Conservation (phyloP, 2,797 vertebrate genomes). For the Pantherophis vulpinus region DNA sequence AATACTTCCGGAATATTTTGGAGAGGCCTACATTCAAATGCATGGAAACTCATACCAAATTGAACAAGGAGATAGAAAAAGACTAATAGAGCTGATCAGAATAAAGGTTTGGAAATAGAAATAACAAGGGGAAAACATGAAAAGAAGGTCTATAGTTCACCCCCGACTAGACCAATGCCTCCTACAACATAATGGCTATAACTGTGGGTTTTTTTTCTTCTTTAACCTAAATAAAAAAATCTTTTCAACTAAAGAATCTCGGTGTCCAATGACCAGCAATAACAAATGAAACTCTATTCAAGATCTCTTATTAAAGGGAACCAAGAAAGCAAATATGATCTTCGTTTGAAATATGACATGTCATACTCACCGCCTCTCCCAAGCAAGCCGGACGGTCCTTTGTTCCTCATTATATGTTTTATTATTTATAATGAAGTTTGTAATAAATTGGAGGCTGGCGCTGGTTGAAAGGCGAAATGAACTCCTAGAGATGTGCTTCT, state of each 20-base stretch:
- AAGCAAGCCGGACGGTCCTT: constrained; percentile 34
- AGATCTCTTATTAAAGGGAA: constrained; percentile 28
- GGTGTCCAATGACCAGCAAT: constrained; percentile 25
- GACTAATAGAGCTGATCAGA: background rate
- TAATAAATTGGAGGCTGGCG: constrained; percentile 33
- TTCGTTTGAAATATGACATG: constrained; percentile 28
- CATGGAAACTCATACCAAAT: background rate
- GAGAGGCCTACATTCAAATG: background rate
- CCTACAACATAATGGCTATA: rapidly evolving
- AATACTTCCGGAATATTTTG: background rate
- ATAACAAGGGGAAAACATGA: background rate
- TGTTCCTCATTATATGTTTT: constrained; percentile 32
- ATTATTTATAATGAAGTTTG: constrained; percentile 46
- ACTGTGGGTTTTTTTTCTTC: background rate
- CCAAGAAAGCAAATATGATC: constrained; percentile 30
- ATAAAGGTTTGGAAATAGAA: background rate
- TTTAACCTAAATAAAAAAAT: background rate
- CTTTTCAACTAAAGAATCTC: constrained; percentile 16
- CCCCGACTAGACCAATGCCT: background rate
- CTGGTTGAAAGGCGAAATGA: constrained; percentile 33
- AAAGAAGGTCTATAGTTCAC: background rate
- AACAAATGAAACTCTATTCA: constrained; percentile 47
- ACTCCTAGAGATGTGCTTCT: constrained; percentile 34
- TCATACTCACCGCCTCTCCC: constrained; percentile 28
- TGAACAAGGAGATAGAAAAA: background rate